A percentile compares a stretch with the other conserved stretches of the same genome.
phyloP scores from a whole-genome alignment of 2,113 vertebrate species.

The Rutilus rutilus region DNA sequence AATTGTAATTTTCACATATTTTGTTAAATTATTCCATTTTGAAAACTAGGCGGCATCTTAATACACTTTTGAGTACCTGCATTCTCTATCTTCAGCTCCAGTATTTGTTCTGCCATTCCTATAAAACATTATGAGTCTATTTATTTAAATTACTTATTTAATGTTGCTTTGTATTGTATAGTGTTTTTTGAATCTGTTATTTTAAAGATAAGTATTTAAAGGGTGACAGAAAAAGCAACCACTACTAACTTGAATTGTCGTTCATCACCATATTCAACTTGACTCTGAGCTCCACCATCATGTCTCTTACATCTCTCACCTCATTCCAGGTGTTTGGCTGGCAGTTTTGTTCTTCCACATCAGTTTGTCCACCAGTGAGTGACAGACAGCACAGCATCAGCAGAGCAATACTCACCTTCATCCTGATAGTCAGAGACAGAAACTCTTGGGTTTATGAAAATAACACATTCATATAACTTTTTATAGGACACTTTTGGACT shows the following conservation, averaged over 20 bases:
- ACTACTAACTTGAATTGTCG: neutral
- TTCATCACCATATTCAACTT: neutral
- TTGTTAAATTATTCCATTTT: neutral
- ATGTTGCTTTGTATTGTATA: neutral
- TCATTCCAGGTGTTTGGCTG: conserved; percentile 15
- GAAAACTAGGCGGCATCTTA: neutral
- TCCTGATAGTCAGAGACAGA: neutral
- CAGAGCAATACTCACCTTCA: neutral
- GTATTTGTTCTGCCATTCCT: neutral
- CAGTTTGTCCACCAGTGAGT: neutral
- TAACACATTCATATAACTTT: too few species aligned
- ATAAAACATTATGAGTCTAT: neutral
- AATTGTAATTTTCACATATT: neutral
- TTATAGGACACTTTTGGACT: neutral
- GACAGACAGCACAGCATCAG: neutral
- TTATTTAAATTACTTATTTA: neutral
- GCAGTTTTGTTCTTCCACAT: neutral
- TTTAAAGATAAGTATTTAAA: neutral
- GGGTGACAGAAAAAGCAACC: neutral
- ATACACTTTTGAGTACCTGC: neutral
- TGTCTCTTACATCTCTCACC: conserved; percentile 19
- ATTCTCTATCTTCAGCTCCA: conserved; percentile 18
- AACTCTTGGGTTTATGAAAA: neutral
- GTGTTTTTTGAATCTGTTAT: neutral
- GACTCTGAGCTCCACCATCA: conserved; percentile 17